Base-by-base conservation (phyloP, 1,140 invertebrate species). In the Dreissena rostriformis region DNA sequence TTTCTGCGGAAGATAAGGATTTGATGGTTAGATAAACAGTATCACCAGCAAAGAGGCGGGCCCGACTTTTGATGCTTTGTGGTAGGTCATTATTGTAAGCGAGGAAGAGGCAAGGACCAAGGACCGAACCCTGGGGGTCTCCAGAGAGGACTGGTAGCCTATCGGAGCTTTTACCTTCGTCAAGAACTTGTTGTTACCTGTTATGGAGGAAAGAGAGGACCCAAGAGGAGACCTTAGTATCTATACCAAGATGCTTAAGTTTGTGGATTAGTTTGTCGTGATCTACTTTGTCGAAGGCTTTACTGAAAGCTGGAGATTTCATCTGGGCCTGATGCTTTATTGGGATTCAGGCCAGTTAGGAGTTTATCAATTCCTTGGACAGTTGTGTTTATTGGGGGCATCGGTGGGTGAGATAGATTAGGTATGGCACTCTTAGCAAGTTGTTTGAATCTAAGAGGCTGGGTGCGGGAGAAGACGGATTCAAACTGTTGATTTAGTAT, bases 311-410 rank as follows among this genome's bases (percentile, higher is more conserved):
- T 8, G 14, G 51, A 81, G 51, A 83, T 74, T 70, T 74, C 15
- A 75, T 85, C 74, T 70, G 75, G 81, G n/a, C 85, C 80, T n/a
- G 49, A 24, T 2, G 85, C 85, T 83, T 86, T 83, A 55, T 73
- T 28, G 14, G 80, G 80, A 22, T 55, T 74, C 24, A 83, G 74
- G 22, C 66, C 68, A 39, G 10, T 51, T 14, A 83, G 75, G 0
- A 83, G 52, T 73, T 82, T 83, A 14, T 52, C 19, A 14, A 78
- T 70, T 12, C 70, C 74, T 70, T 73, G 51, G 19, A 51, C 29
- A 14, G 73, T 78, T 14, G 83, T 79, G n/a, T 28, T 29, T 1
- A 81, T 84, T 6, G 26, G 10, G 19, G 68, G 29, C 76, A 79
- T 79, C 22, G 17, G n/a, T 12, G 55, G 26, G 2, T 57, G 57